Evolutionary conservation across 2,888 invertebrate genomes (phyloP), one percentile per base, ranked within the genome.

Genomic region (Blastobasis lacticolella): DNA sequence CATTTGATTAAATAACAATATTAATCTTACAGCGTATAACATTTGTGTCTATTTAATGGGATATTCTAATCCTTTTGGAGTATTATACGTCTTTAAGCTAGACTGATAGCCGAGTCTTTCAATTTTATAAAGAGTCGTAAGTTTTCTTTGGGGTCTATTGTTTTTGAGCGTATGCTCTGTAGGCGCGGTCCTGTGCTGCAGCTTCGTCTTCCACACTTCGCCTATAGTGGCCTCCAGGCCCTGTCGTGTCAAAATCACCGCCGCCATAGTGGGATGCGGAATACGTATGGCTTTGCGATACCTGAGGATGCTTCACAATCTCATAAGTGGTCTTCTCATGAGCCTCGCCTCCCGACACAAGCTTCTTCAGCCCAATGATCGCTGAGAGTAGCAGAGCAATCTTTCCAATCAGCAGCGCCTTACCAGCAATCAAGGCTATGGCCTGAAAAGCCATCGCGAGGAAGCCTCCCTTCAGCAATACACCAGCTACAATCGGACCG

Each of bases 251-350:
- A 49, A 90, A 90, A 57, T 91, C 91, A 61, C 90, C 90, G 48
- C 92, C 92, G 48, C 92, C 92, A 61, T 91, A 92, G 65, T 93
- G 91, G 49, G 91, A 90, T 5, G 92, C 90, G 2, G 94, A 93
- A 69, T 94, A 94, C 5, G 93, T 91, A 69, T 95, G 94, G 63
- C 91, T 92, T 71, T 94, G 93, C 49, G 92, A 92, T 51, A 94
- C 92, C 68, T 94, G 93, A n/a, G 95, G 95, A 78, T 95, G 93
- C 74, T 95, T 95, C 50, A 95, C 93, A 61, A 95, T 94, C 80
- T 95, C 95, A 61, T 95, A 93, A 5, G 95, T 95, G 0, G 94
- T 95, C 76, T 94, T 94, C 66, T 94, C 94, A 54, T 92, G 91
- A 10, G 91, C 91, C 57, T 92, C 93, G 49, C 89, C 89, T 36